These are phyloP conservation scores for Mormyrus iriodes DNA, from an alignment of 2,113 vertebrate genomes.

Conservation along the genomic window DNA sequence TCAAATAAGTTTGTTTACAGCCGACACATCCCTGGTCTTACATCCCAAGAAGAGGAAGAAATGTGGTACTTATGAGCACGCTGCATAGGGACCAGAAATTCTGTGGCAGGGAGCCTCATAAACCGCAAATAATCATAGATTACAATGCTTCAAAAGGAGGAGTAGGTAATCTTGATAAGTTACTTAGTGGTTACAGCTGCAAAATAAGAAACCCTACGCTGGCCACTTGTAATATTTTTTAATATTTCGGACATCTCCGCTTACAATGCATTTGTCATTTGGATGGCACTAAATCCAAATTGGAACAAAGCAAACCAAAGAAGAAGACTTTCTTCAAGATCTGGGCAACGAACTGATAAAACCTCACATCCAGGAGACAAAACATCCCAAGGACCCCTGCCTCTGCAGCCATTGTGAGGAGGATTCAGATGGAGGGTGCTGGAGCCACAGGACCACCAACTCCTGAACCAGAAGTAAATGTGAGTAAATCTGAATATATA, in stretches of 20 bases:
- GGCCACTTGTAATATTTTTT: background rate
- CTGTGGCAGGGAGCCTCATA: background rate
- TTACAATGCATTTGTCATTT: background rate
- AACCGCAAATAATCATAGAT: background rate
- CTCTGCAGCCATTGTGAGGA: too few species aligned
- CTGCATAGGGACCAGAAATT: conserved; percentile 6
- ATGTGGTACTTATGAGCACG: conserved; percentile 4
- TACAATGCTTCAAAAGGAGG: background rate
- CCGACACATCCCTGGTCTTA: background rate
- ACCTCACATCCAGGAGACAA: background rate
- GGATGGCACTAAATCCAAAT: background rate
- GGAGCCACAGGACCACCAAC: too few species aligned
- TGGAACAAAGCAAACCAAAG: background rate
- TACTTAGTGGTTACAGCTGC: background rate
- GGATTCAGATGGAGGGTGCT: too few species aligned
- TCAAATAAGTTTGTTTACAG: background rate
- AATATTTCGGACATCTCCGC: background rate
- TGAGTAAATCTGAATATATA: too few species aligned
- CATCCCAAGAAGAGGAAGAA: background rate
- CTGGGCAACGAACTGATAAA: background rate
- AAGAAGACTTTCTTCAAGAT: background rate
- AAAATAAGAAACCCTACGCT: background rate
- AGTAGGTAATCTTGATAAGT: background rate
- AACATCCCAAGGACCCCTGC: background rate
- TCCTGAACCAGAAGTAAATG: too few species aligned